These are phyloP conservation scores for Orycteropus afer DNA, from an alignment of 2,113 vertebrate species.

Conservation along the genomic window DNA sequence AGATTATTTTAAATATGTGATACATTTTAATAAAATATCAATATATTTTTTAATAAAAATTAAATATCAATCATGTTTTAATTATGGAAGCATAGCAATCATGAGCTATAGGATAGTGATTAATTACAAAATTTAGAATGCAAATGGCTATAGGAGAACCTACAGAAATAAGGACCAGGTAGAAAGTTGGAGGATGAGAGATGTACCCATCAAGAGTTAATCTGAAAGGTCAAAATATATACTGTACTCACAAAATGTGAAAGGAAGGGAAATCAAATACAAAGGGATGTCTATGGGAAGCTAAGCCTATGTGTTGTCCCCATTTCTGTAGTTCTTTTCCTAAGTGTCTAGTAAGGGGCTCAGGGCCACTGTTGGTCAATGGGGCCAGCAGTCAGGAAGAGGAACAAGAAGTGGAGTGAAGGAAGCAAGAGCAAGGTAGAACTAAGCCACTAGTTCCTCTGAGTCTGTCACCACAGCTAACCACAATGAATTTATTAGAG, in stretches of 20 bases:
- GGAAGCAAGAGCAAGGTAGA: background rate
- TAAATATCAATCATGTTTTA: background rate
- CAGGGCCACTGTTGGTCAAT: fast-evolving
- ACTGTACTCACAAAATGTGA: fast-evolving
- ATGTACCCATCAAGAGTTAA: background rate
- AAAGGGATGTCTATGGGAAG: background rate
- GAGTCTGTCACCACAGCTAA: background rate
- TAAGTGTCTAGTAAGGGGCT: fast-evolving
- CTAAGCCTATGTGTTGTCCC: background rate
- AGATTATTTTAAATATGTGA: background rate
- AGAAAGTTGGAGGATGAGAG: background rate
- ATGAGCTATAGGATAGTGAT: background rate
- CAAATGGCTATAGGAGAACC: background rate
- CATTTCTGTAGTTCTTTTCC: fast-evolving
- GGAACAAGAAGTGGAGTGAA: background rate
- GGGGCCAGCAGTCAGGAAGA: background rate
- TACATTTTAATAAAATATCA: background rate
- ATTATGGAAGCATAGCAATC: background rate
- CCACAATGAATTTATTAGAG: background rate
- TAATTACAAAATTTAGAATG: background rate
- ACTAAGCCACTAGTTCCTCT: background rate
- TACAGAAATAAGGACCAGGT: too few species aligned
- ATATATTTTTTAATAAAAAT: background rate
- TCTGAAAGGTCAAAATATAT: background rate
- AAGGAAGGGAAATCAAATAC: too few species aligned